Evolutionary conservation across 92 coral and sea anemone genomes (phyloP), one percentile per base, ranked within the genome.

Genomic region (Epizoanthus stellaris): DNA sequence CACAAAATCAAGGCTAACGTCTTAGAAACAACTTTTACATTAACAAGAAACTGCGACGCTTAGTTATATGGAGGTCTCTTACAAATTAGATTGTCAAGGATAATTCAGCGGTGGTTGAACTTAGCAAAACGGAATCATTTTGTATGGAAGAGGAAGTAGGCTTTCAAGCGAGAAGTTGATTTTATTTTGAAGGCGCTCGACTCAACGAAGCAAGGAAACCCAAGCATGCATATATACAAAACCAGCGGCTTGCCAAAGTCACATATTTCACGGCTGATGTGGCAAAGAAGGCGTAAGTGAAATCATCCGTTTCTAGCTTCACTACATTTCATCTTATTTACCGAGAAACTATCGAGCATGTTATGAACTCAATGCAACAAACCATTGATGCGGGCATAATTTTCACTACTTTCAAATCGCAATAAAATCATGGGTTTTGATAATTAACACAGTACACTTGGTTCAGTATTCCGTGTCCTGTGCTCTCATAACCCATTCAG

Each of bases 201-300:
- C 16, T 58, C 83, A 79, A 2, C 65, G 83, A 79, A 79, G 83
- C 83, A 79, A 62, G 61, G 58, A 79, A 79, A 79, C 83, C 60
- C 83, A 79, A 64, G 83, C 83, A 79, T 79, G 83, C 83, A 62
- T 79, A 63, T 63, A 79, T 63, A 47, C 59, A 6, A 79, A 79
- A 11, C 83, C 57, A 79, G 83, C 83, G 83, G 73, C 83, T 79
- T 79, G 60, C 73, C 83, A 79, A 64, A 40, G 66, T 14, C 83
- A 39, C 83, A 79, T 79, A 79, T 63, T 64, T 79, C 83, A 79
- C 83, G 83, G 72, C 72, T 79, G 83, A 64, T 62, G 58, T 63
- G 83, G 72, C 83, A 79, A 20, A 25, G 59, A 43, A 63, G n/a
- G 34, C 71, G 42, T 21, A 60, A 62, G 65, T 1, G 57, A 77